Evolutionary conservation across 2,113 vertebrate genomes (phyloP).

Genomic region (Toxostoma redivivum): DNA sequence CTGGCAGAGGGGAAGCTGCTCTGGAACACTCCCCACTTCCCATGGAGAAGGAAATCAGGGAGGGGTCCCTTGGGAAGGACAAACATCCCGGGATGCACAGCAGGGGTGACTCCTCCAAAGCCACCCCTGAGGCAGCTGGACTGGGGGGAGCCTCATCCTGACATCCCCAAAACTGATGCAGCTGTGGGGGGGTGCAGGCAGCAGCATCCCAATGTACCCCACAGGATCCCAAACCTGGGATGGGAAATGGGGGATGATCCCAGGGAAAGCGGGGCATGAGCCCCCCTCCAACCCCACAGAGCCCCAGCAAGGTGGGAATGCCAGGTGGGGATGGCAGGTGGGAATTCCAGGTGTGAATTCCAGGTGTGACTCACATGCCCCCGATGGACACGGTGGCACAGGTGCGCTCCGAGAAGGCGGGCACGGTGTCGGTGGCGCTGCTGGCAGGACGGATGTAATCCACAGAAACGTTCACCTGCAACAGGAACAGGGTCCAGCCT

Average conservation of each 20-base stretch:
- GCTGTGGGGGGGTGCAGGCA: not conserved
- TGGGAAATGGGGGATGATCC: not conserved
- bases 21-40: fast-evolving
- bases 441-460: conserved; percentile 97
- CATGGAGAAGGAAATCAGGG: not conserved
- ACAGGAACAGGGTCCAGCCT: not conserved
- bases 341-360: not conserved
- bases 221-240: not conserved
- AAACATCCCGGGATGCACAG: fast-evolving
- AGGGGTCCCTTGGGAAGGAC: not conserved
- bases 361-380: conserved; percentile 86
- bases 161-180: not conserved
- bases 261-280: fast-evolving
- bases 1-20: not conserved
- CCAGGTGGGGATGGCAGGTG: not conserved
- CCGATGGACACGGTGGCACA: conserved; percentile 95
- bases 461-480: conserved; percentile 91
- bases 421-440: conserved; percentile 81
- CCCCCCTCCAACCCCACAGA: not conserved
- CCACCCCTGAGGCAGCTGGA: not conserved
- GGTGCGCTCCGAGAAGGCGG: conserved; percentile 92
- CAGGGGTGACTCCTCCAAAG: fast-evolving
- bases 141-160: fast-evolving
- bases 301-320: not conserved
- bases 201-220: not conserved